phyloP scores from a whole-genome alignment of 2,888 invertebrate species.

The Bombyx huttoni region DNA sequence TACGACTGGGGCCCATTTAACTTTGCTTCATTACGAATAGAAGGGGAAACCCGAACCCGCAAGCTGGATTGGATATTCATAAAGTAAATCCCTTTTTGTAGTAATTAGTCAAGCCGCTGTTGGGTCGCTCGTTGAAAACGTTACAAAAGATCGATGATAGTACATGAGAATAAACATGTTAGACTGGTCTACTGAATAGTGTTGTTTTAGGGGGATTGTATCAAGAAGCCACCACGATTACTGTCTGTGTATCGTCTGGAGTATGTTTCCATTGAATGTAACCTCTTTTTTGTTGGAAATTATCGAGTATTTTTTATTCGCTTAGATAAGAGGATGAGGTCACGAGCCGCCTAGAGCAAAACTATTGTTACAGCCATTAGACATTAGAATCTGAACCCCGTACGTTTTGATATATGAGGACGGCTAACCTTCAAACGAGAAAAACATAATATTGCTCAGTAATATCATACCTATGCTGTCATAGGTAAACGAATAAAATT shows the following conservation, averaged over 20 bases:
- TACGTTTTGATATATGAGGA: too few relatives aligned
- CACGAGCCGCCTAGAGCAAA: too few relatives aligned
- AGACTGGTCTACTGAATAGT: not conserved
- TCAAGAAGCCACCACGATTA: not conserved
- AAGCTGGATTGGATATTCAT: slow-evolving; percentile 14
- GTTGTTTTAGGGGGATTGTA: not conserved
- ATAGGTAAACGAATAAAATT: too few relatives aligned
- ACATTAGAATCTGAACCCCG: too few relatives aligned
- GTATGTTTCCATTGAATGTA: not conserved
- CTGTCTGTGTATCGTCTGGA: not conserved
- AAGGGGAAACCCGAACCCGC: slow-evolving; percentile 8
- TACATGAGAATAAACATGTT: slow-evolving; percentile 8
- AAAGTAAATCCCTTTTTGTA: slow-evolving; percentile 14
- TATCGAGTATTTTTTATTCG: not conserved
- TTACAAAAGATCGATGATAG: slow-evolving; percentile 11
- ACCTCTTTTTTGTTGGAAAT: not conserved
- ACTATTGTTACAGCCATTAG: too few relatives aligned
- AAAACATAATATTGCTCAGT: too few relatives aligned
- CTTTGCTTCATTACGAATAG: slow-evolving; percentile 8
- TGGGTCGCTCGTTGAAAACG: slow-evolving; percentile 9
- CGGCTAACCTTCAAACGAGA: too few relatives aligned
- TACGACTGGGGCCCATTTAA: slow-evolving; percentile 3
- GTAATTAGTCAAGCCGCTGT: slow-evolving; percentile 17
- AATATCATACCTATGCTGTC: too few relatives aligned
- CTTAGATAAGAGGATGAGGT: too few relatives aligned